Conservation (phyloP, 2,797 vertebrate genomes). For the Sphenodon punctatus region DNA sequence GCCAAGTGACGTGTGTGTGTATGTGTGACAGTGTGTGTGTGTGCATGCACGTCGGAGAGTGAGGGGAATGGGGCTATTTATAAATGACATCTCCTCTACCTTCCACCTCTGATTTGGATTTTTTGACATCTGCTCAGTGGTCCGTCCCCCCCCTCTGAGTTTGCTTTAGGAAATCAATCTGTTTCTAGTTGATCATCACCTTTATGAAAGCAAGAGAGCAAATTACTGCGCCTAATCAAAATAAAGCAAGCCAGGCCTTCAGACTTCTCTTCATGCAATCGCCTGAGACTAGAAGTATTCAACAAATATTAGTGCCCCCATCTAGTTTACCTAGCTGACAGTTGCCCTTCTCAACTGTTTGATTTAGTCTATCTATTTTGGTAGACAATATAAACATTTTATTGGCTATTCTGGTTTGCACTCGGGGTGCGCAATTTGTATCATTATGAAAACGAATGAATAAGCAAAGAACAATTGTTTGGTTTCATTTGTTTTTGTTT, state of each 20-base stretch:
- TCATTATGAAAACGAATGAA: no score
- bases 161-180: constrained; percentile 2
- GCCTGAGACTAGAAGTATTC: background rate
- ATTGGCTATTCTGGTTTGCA: background rate
- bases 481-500: no score
- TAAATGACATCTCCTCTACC: background rate
- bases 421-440: no score
- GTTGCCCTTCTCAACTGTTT: background rate
- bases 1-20: background rate
- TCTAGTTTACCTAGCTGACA: constrained; percentile 1
- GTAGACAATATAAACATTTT: background rate
- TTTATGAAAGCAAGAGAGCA: background rate
- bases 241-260: constrained; percentile 2
- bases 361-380: background rate
- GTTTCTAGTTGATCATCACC: constrained; percentile 4
- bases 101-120: background rate
- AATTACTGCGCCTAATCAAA: constrained; percentile 17
- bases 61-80: background rate
- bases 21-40: no score
- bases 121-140: background rate
- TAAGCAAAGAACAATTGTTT: no score
- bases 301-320: background rate
- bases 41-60: no score
- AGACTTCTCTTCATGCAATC: background rate
- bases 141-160: background rate